Conservation (phyloP, 2,113 vertebrate species). For the Edolisoma coerulescens region DNA sequence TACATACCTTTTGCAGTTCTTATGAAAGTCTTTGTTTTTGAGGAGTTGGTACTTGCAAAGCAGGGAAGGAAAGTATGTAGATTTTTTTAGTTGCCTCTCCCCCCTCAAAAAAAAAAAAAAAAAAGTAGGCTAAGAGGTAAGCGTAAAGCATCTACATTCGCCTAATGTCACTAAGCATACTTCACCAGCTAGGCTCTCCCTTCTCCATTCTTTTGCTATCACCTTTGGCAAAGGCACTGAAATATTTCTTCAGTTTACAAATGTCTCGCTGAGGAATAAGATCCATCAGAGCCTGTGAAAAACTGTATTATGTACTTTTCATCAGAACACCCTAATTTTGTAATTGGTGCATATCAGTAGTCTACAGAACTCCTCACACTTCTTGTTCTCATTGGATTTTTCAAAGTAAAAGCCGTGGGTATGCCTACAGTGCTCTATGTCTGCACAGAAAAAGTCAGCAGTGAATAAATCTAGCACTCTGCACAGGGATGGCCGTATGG, state of each 20-base stretch:
- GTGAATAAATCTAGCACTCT: neutral
- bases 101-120: neutral
- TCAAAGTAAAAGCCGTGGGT: neutral
- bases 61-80: neutral
- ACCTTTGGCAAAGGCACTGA: neutral
- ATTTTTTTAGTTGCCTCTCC: neutral
- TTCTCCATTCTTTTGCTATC: neutral
- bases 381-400: neutral
- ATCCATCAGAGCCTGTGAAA: neutral
- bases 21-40: neutral
- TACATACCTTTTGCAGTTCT: neutral
- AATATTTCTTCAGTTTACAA: neutral
- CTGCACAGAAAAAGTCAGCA: neutral
- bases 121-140: neutral
- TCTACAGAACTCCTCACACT: neutral
- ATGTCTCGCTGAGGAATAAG: neutral
- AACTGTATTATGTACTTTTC: neutral
- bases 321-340: neutral
- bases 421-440: neutral
- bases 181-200: neutral
- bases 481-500: neutral
- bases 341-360: neutral
- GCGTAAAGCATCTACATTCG: neutral
- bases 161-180: neutral
- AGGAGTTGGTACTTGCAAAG: neutral